A percentile compares a stretch with the other conserved stretches of the same genome.
These are phyloP conservation scores for Pachyrhynchus sulphureomaculatus DNA, from an alignment of 1,140 invertebrate genomes.

Conservation along the genomic window DNA sequence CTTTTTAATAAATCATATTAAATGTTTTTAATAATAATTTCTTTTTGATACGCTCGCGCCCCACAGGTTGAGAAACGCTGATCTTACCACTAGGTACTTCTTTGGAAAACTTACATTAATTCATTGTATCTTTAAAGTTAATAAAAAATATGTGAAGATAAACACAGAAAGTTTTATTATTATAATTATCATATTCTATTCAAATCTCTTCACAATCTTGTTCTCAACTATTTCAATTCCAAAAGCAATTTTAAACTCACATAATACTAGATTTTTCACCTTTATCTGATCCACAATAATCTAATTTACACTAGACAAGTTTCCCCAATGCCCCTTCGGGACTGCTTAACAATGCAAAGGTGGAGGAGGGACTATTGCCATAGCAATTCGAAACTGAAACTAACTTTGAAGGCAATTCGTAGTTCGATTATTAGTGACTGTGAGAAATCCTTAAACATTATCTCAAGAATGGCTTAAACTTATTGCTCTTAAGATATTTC, in stretches of 20 bases:
- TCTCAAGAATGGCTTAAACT: not conserved
- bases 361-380: not conserved
- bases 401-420: not conserved
- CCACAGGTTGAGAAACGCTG: too few species aligned
- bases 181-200: not conserved
- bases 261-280: conserved; percentile 2
- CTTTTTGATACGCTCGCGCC: too few species aligned
- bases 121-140: too few species aligned
- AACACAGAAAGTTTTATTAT: too few species aligned
- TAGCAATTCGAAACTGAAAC: not conserved
- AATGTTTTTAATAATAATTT: too few species aligned
- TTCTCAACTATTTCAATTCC: not conserved
- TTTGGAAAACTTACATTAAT: too few species aligned
- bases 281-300: conserved; percentile 5
- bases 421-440: not conserved
- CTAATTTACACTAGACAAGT: conserved; percentile 1
- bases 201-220: not conserved
- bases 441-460: not conserved
- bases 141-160: too few species aligned
- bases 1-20: too few species aligned
- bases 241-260: not conserved
- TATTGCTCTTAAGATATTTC: too few species aligned
- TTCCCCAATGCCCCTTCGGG: not conserved
- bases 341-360: not conserved
- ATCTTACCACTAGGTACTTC: too few species aligned